Base-by-base conservation (phyloP, 2,888 invertebrate genomes). In the Mesochorus sp. region DNA sequence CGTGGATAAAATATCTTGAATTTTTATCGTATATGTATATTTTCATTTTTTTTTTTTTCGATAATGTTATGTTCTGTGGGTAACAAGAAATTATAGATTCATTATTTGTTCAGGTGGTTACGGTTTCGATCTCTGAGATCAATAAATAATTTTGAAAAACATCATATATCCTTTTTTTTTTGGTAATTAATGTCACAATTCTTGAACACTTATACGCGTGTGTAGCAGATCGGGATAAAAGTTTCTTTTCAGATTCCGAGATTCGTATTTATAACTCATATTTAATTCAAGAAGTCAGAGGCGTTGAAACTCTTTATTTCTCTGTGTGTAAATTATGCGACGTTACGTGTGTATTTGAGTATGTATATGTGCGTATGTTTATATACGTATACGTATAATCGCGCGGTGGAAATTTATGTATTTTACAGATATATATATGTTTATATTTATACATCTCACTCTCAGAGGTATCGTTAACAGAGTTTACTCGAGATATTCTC, bases 401-500 rank as follows among this genome's bases (percentile, higher is more conserved):
- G 37, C 12, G 8, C 12, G 8, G 2, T 37, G 3, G 37, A n/a
- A n/a, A n/a, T n/a, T n/a, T n/a, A n/a, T n/a, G n/a, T n/a, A n/a
- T n/a, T n/a, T n/a, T n/a, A n/a, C n/a, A n/a, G n/a, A n/a, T n/a
- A 24, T 17, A 12, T 44, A 14, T 61, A 44, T 61, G 42, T 61
- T 59, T 61, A 51, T 44, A 42, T 34, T 14, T 53, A 42, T 31
- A 24, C n/a, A 28, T 42, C 28, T 14, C 17, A 44, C 24, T 66
- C 66, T 17, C 71, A 53, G 8, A 24, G 19, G 37, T 53, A 72
- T 61, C 62, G 73, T 78, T 68, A 73, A 68, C 51, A 42, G 55
- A 64, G 67, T 76, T 71, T 49, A 34, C 47, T 26, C 55, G 55
- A 37, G 26, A 59, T 59, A 31, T 34, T 34, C 34, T 24, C 28